Conservation (phyloP, 2,888 invertebrate genomes). For the Epirrhoe tristata region DNA sequence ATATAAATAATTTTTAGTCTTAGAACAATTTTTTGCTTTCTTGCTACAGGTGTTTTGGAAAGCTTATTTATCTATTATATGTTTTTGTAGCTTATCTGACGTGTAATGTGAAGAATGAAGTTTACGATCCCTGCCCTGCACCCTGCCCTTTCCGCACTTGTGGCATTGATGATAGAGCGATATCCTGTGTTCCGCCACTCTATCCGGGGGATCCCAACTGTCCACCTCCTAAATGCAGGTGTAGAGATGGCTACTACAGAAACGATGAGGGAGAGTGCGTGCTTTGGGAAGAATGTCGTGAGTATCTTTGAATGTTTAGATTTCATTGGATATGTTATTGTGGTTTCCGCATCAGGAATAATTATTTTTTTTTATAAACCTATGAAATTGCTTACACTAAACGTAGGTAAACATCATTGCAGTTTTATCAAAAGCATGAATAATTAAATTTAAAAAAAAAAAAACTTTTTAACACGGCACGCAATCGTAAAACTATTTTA, state of each 20-base stretch:
- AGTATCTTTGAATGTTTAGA: slow-evolving; percentile 33
- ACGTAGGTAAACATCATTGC: not conserved
- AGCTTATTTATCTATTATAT: not conserved
- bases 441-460: slow-evolving; percentile 3
- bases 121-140: slow-evolving; percentile 48
- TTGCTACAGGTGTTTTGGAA: too few species aligned
- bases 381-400: too few species aligned
- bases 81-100: slow-evolving; percentile 5
- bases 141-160: slow-evolving; percentile 50
- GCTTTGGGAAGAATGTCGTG: slow-evolving; percentile 50
- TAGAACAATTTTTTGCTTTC: too few species aligned
- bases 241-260: slow-evolving; percentile 45
- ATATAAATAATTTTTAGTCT: too few species aligned
- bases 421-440: not conserved
- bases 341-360: not conserved
- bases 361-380: not conserved
- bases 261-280: slow-evolving; percentile 48
- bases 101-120: slow-evolving; percentile 48
- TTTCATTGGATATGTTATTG: too few species aligned
- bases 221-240: slow-evolving; percentile 48
- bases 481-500: slow-evolving; percentile 6
- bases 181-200: slow-evolving; percentile 41
- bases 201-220: slow-evolving; percentile 36
- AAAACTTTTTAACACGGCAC: not conserved
- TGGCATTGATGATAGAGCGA: slow-evolving; percentile 39